phyloP scores from a whole-genome alignment of 2,113 vertebrate species.

The Gallinago media region DNA sequence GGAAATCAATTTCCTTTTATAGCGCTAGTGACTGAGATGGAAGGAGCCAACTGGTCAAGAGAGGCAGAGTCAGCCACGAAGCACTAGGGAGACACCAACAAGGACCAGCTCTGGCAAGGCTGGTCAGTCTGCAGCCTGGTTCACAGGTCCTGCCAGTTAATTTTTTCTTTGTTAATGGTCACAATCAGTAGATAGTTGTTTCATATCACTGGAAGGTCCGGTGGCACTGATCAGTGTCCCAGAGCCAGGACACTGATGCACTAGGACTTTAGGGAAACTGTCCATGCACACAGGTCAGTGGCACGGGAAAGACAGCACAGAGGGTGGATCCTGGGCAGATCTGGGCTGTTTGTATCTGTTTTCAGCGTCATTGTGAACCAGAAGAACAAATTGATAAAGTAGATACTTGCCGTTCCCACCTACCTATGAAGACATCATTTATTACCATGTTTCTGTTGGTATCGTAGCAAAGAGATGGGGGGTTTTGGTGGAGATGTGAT shows the following conservation, averaged over 20 bases:
- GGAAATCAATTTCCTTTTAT: constrained; percentile 26
- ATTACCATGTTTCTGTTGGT: not conserved
- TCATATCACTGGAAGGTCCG: not conserved
- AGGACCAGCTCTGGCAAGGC: not conserved
- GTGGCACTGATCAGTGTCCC: not conserved
- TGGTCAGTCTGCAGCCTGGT: not conserved
- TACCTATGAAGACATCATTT: not conserved
- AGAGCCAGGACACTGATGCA: not conserved
- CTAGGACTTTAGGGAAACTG: not conserved
- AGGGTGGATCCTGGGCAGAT: not conserved
- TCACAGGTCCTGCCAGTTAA: not conserved
- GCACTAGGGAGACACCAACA: not conserved
- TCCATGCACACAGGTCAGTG: not conserved
- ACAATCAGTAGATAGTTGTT: not conserved
- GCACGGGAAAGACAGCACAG: not conserved
- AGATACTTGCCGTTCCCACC: not conserved
- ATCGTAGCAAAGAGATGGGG: not conserved
- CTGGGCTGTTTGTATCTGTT: not conserved
- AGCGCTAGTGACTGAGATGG: not conserved
- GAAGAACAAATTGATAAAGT: not conserved
- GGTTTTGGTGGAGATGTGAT: not conserved
- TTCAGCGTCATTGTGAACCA: not conserved
- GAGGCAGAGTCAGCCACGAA: not conserved
- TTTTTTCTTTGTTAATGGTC: not conserved
- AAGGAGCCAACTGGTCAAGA: not conserved